Evolutionary conservation across 2,113 vertebrate genomes (phyloP).

Genomic region (cat (Felis catus)): F.catus_Fca126_mat1.0 CM031411.1:278001-278500

Average conservation of each 20-base stretch:
- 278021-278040: too few species aligned
- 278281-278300: too few species aligned
- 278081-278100: too few species aligned
- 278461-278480: background rate
- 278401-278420: background rate
- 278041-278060: too few species aligned
- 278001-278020: accelerated
- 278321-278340: background rate
- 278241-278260: too few species aligned
- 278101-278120: background rate
- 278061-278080: accelerated
- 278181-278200: too few species aligned
- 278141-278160: accelerated
- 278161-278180: background rate
- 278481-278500: too few species aligned
- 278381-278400: background rate
- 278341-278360: background rate
- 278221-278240: background rate
- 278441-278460: accelerated
- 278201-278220: accelerated
- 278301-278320: background rate
- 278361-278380: too few species aligned
- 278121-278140: accelerated
- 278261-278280: too few species aligned
- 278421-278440: background rate